A percentile compares a stretch with the other conserved stretches of the same genome.
Conservation (phyloP, 2,113 vertebrate species). For the Ptychochromis oligacanthus region DNA sequence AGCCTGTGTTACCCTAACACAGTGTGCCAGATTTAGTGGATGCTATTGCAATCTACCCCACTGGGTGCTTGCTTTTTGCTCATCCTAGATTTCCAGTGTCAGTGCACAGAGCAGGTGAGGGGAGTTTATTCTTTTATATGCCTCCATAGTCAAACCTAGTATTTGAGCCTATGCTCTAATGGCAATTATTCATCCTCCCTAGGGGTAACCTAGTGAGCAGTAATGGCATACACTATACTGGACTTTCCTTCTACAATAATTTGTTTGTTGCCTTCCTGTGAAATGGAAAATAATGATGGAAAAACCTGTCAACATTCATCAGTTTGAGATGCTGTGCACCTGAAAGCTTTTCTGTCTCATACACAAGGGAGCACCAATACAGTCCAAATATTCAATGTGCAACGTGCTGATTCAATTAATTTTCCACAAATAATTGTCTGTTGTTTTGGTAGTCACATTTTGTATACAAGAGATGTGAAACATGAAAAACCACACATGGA, state of each 20-base stretch:
- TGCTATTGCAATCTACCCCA: background rate
- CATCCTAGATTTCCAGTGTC: background rate
- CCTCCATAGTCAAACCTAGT: background rate
- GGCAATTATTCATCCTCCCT: background rate
- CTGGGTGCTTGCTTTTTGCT: constrained; percentile 5
- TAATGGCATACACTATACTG: background rate
- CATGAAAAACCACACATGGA: background rate
- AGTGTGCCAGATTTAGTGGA: constrained; percentile 6
- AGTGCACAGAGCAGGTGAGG: background rate
- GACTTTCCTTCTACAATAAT: background rate
- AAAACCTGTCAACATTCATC: background rate
- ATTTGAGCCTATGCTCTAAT: background rate
- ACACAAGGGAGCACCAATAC: background rate
- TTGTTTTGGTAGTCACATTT: background rate
- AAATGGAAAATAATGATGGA: background rate
- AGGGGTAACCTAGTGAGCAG: background rate
- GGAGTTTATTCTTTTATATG: background rate
- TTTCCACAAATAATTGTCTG: background rate
- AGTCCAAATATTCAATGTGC: background rate
- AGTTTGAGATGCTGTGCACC: background rate
- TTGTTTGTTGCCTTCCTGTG: background rate
- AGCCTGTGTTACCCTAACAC: background rate
- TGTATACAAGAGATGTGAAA: background rate
- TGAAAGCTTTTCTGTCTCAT: background rate
- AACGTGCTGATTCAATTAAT: background rate